Evolutionary conservation across 1,140 invertebrate genomes (phyloP).

Genomic region (Mizuhopecten yessoensis): DNA sequence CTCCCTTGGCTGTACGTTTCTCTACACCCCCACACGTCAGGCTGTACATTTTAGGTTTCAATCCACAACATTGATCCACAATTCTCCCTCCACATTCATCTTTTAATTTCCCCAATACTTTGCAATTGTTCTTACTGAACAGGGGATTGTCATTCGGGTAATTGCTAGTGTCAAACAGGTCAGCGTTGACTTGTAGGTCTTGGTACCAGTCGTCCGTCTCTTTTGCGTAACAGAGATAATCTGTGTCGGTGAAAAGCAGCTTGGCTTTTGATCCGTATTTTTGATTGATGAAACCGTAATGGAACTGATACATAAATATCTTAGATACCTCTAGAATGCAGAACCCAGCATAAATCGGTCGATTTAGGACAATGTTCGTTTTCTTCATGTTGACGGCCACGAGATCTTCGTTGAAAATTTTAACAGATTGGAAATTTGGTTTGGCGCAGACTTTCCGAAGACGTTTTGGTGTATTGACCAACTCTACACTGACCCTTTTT

Average conservation of each 20-base stretch:
- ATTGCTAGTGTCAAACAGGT: conserved; percentile 63
- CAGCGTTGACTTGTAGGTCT: conserved; percentile 46
- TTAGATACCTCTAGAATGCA: conserved; percentile 71
- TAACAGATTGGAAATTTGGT: conserved; percentile 77
- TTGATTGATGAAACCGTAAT: conserved; percentile 73
- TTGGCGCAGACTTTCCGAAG: conserved; percentile 72
- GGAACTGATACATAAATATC: conserved; percentile 76
- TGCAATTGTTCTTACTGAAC: conserved; percentile 53
- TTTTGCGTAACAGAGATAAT: conserved; percentile 51
- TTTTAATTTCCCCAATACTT: conserved; percentile 63
- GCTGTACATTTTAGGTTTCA: conserved; percentile 61
- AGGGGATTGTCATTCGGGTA: conserved; percentile 54
- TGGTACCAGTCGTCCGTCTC: conserved; percentile 42
- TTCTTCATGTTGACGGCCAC: conserved; percentile 65
- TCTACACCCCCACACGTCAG: not conserved
- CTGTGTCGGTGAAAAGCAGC: conserved; percentile 82
- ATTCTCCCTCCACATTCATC: conserved; percentile 48
- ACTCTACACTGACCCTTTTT: conserved; percentile 67
- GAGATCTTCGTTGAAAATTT: conserved; percentile 77
- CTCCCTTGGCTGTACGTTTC: conserved; percentile 62
- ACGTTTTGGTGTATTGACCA: conserved; percentile 48
- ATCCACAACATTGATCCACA: conserved; percentile 66
- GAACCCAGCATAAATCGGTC: conserved; percentile 71
- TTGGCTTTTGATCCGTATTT: conserved; percentile 74
- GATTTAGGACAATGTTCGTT: conserved; percentile 1